Evolutionary conservation across 2,888 invertebrate genomes (phyloP).

Genomic region (Lasioglossum vierecki): DNA sequence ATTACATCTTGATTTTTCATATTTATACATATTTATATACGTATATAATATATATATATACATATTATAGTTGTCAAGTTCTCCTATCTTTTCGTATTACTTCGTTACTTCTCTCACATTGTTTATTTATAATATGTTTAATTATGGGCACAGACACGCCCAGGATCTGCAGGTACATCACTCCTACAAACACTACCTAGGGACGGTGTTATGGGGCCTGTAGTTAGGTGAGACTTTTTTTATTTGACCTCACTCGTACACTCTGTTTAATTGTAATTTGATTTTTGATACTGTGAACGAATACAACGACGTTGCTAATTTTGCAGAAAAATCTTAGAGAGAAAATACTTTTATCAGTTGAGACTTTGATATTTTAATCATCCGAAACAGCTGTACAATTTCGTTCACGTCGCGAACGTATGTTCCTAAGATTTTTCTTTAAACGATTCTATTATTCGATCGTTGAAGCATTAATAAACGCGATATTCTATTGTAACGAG

Average conservation of each 20-base stretch:
- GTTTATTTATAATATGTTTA: constrained; percentile 51
- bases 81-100: constrained; percentile 17
- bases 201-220: constrained; percentile 85
- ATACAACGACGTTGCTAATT: neutral
- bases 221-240: constrained; percentile 85
- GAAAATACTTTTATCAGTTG: neutral
- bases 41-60: neutral
- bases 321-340: constrained; percentile 31
- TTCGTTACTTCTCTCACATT: constrained; percentile 16
- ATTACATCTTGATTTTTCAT: neutral
- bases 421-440: constrained; percentile 27
- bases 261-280: neutral
- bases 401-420: neutral
- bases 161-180: constrained; percentile 86
- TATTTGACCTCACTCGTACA: constrained; percentile 18
- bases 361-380: neutral
- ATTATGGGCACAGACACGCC: constrained; percentile 84
- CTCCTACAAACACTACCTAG: constrained; percentile 85
- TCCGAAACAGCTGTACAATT: neutral
- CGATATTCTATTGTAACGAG: neutral
- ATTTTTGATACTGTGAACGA: neutral
- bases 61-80: neutral
- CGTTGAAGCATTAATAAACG: neutral
- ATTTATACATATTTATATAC: neutral
- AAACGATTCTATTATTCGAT: neutral